Base-by-base conservation (phyloP, 2,113 vertebrate species). In the Alaudala cheleensis region DNA sequence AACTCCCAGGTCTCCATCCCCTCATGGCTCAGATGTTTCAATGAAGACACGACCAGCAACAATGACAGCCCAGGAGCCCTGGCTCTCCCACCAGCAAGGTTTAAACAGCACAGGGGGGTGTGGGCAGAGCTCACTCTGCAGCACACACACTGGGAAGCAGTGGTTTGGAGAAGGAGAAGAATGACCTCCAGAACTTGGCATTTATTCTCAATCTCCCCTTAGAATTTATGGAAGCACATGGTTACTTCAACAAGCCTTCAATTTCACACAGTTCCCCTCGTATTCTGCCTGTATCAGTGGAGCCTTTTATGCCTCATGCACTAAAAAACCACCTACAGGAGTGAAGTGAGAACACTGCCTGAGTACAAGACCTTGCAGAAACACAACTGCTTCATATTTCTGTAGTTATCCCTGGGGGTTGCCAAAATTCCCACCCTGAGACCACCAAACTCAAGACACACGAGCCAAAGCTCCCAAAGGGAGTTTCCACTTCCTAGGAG, bases 191-290 rank as follows among this genome's bases (percentile, higher is more conserved):
- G 24, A 26, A 61, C 29, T 37, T n/a, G 71, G 42, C 74, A 50
- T 57, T 58, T 45, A 28, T 21, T 39, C 62, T 51, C 58, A 81
- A 29, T 24, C 15, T 3, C 18, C 29, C 13, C 44, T 76, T 8
- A 60, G 4, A 62, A 25, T 51, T 56, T 11, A 31, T 9, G 18
- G 37, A 80, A 89, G 44, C 5, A 7, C 6, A 10, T 11, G 16
- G 45, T 12, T 62, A 61, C 57, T 54, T 29, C 18, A 58, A 60
- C 20, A 56, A 31, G 25, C 29, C 47, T 71, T 49, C 25, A n/a
- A 71, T 20, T 90, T 44, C 77, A 90, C 0, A 0, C 64, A 73
- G 51, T 7, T 81, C 45, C 40, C 37, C 58, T 53, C 0, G 0
- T 15, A 42, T 47, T 74, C 83, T 45, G 42, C 0, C 5, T 64